Evolutionary conservation across 2,113 vertebrate genomes (phyloP).

Genomic region (Eupsittula cactorum): DNA sequence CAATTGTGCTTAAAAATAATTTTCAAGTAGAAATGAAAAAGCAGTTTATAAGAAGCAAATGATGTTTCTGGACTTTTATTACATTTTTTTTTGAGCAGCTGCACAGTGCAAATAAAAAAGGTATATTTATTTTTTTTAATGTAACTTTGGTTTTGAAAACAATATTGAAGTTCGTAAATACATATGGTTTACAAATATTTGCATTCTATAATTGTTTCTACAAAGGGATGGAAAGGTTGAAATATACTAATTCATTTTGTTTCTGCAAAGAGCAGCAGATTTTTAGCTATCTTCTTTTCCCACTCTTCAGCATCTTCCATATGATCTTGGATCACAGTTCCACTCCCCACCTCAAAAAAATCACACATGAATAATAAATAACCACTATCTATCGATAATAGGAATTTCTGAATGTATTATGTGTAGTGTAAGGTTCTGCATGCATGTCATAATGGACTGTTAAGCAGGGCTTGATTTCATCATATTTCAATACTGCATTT

Average conservation of each 20-base stretch:
- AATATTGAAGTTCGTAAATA: slow-evolving; percentile 19
- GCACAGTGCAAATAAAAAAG: not conserved
- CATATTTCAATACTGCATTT: not conserved
- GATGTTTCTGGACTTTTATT: not conserved
- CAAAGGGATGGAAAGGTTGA: slow-evolving; percentile 2
- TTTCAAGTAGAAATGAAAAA: not conserved
- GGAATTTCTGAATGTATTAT: not conserved
- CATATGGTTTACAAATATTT: slow-evolving; percentile 57
- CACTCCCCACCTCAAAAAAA: not conserved
- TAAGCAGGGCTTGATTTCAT: not conserved
- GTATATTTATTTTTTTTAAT: slow-evolving; percentile 9
- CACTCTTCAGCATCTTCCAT: not conserved
- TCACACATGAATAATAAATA: not conserved
- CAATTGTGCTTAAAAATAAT: not conserved
- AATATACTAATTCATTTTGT: not conserved
- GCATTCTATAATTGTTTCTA: slow-evolving; percentile 44
- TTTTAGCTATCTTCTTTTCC: slow-evolving; percentile 8
- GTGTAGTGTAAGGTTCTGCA: not conserved
- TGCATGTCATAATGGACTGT: not conserved
- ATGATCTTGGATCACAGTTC: not conserved
- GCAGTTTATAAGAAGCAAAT: not conserved
- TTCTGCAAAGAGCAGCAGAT: slow-evolving; percentile 2
- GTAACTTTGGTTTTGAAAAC: slow-evolving; percentile 31
- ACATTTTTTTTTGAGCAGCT: slow-evolving; percentile 35
- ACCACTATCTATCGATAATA: not conserved